Base-by-base conservation (phyloP, 2,797 vertebrate species). In the Danio choprae region DNA sequence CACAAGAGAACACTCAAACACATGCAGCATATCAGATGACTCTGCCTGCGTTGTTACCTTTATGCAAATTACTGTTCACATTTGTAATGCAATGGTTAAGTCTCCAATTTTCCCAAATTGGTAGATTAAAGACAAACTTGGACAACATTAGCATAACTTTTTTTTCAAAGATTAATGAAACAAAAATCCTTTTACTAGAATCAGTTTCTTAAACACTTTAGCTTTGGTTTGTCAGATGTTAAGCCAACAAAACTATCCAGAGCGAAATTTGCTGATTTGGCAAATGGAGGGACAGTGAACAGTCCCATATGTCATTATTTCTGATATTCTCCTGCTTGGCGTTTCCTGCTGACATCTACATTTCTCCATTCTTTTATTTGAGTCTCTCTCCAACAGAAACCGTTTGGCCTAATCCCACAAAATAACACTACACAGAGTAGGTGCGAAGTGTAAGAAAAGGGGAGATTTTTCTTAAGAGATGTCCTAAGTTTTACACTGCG, bases 41-140 rank as follows among this genome's bases (percentile, higher is more conserved):
- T 69, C 74, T 69, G 85, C 74, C 82, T 85, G 83, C 80, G 77
- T 82, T 85, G 80, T 88, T 72, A 44, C 46, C 43, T 13, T 44
- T 55, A 63, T 63, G 20, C 10, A 63, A 71, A 60, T 22, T 1
- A 22, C n/a, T 53, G 10, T 71, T 62, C 2, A 41, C 7, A 22
- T 62, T 63, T 62, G 46, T 16, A 71, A 63, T 63, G 18, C 10
- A 71, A 10, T 22, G 6, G 51, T 55, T 55, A 6, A 16, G 12
- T 1, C 5, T 55, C 48, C 12, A 55, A n/a, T 29, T 29, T 29
- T 29, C 29, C 29, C n/a, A 29, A 29, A 29, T 29, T 29, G n/a
- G 29, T 29, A 29, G 29, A 29, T 29, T 29, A 29, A 29, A 29
- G 29, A 29, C 3, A 29, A 29, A 3, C 15, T 4, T 12, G 53